Percentiles rank a stretch among this genome's conserved stretches.
Conservation (phyloP, 2,113 vertebrate genomes). For the human (Homo sapiens) region GRCh38 chr2:107129501-107130000, state of each 20-base stretch:
- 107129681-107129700: background rate
- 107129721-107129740: background rate
- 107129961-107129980: background rate
- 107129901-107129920: background rate
- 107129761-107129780: background rate
- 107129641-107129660: background rate
- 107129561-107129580: background rate
- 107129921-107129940: background rate
- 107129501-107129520: background rate
- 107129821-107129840: background rate
- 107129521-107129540: background rate
- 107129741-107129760: background rate
- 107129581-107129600: background rate
- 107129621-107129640: background rate
- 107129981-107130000: background rate
- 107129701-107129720: background rate
- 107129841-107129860: background rate
- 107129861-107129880: background rate
- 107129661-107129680: background rate
- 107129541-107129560: background rate
- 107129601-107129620: background rate
- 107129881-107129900: rapidly evolving
- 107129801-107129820: background rate
- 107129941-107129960: background rate
- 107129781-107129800: background rate